Conservation (phyloP, 2,888 invertebrate genomes). For the Geotrupes spiniger region DNA sequence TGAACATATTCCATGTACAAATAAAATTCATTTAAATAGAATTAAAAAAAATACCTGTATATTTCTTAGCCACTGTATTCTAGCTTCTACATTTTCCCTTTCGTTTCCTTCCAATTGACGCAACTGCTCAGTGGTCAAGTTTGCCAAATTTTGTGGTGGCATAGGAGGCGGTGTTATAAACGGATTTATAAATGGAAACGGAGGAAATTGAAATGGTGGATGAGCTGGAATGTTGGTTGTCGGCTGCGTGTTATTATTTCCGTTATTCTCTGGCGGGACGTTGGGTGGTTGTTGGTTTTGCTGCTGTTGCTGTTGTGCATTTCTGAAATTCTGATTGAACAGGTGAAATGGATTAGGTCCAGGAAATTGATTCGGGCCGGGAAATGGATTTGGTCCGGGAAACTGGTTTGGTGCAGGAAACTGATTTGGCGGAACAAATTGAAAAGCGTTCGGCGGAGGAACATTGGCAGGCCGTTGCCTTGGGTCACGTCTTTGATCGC, state of each 20-base stretch:
- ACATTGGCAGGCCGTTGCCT: constrained; percentile 24
- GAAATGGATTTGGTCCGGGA: constrained; percentile 14
- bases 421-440: constrained; percentile 30
- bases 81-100: constrained; percentile 83
- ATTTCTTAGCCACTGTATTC: constrained; percentile 76
- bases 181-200: constrained; percentile 54
- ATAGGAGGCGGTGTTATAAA: constrained; percentile 70
- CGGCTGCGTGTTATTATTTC: constrained; percentile 21
- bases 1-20: no score
- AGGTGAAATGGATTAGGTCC: constrained; percentile 25
- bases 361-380: constrained; percentile 24
- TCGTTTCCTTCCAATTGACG: constrained; percentile 85
- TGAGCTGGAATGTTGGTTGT: constrained; percentile 42
- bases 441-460: constrained; percentile 26
- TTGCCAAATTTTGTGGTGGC: constrained; percentile 71
- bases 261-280: constrained; percentile 23
- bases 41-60: constrained; percentile 52
- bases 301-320: constrained; percentile 30
- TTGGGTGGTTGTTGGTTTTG: constrained; percentile 32
- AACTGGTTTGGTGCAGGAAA: constrained; percentile 29
- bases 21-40: no score
- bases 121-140: constrained; percentile 80
- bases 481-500: constrained; percentile 19
- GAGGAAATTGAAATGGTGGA: constrained; percentile 56
- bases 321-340: constrained; percentile 35